These are phyloP conservation scores for Crocallis elinguaria DNA, from an alignment of 2,888 invertebrate genomes.

Conservation along the genomic window DNA sequence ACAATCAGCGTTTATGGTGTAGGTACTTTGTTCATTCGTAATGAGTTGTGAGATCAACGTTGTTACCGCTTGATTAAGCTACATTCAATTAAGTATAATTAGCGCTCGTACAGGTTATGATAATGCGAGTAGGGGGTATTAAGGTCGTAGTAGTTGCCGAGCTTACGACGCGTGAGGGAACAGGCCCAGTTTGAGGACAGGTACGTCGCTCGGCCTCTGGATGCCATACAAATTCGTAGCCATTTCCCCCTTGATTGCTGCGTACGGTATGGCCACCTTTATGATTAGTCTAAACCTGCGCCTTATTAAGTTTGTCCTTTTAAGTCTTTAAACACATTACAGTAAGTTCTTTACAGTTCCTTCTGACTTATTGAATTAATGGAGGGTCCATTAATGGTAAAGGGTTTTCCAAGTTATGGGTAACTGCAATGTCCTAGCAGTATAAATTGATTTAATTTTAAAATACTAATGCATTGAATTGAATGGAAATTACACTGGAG, in stretches of 20 bases:
- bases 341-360: neutral
- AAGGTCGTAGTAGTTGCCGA: constrained; percentile 37
- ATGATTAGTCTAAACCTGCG: constrained; percentile 50
- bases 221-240: constrained; percentile 47
- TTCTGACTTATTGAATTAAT: too few relatives aligned
- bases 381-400: constrained; percentile 24
- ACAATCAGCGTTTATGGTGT: constrained; percentile 19
- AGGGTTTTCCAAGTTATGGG: constrained; percentile 23
- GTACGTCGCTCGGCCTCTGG: constrained; percentile 35
- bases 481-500: constrained; percentile 32
- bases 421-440: constrained; percentile 27
- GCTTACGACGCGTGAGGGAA: constrained; percentile 53
- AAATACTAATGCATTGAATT: constrained; percentile 28
- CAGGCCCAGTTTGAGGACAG: constrained; percentile 49
- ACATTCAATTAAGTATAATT: constrained; percentile 49
- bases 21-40: constrained; percentile 29
- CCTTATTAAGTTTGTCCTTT: constrained; percentile 31
- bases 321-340: constrained; percentile 31
- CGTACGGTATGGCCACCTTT: constrained; percentile 45
- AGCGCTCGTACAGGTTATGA: constrained; percentile 50
- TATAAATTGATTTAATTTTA: too few relatives aligned
- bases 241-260: constrained; percentile 57
- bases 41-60: constrained; percentile 40
- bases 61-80: constrained; percentile 44
- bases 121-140: constrained; percentile 39